Base-by-base conservation (phyloP, 1,140 invertebrate species). In the Platorchestia sp. region DNA sequence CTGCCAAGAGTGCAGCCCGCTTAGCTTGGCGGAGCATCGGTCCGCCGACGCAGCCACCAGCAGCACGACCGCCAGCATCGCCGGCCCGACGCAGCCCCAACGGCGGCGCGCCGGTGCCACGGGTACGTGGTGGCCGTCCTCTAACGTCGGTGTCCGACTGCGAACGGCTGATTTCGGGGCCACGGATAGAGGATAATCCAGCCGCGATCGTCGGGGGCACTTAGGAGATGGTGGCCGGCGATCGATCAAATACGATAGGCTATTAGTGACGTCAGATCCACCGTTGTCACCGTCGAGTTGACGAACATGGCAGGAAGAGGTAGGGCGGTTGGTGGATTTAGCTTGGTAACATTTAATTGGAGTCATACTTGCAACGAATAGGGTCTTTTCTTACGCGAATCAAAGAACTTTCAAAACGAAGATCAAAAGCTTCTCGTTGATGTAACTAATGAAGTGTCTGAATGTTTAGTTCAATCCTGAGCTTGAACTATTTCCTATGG, bases 41-140 rank as follows among this genome's bases (percentile, higher is more conserved):
- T 89, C 87, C 87, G 87, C 41, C 41, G 87, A 3, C 6, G 43
- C 87, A 22, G 36, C 87, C 87, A 89, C 41, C 86, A 86, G 86
- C 87, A 89, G 87, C 87, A 89, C 41, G 5, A 89, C 41, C 87
- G 43, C 87, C 87, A 89, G n/a, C 87, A 89, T 42, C 87, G 41
- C 10, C 36, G 5, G 87, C 87, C 87, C 87, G 87, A 89, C 87
- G 87, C 10, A 14, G 7, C 7, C 5, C 36, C 36, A 36, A 14
- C 87, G 87, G 43, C 41, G 87, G 87, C 59, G 59, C 14, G 1
- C 59, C 10, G 59, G 59, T 75, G 36, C 14, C 59, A 75, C 27
- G 59, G 59, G 36, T 75, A 75, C 59, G 14, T 75, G 59, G 27
- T 36, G 14, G 59, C 59, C 59, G 27, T 36, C 59, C 59, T 27